Base-by-base conservation (phyloP, 64 coral and sea anemone genomes). In the Porites australiensis region DNA sequence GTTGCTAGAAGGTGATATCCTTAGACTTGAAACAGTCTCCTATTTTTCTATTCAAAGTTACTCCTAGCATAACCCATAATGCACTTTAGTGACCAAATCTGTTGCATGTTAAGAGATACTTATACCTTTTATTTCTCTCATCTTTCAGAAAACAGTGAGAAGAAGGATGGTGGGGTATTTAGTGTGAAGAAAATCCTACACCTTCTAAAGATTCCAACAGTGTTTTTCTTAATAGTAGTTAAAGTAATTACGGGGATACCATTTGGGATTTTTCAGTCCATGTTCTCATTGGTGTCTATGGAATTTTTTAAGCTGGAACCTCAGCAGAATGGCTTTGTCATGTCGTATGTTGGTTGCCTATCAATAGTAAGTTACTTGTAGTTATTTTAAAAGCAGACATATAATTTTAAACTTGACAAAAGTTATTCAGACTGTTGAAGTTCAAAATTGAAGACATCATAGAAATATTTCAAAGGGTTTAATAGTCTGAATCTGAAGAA, bases 181-280 rank as follows among this genome's bases (percentile, higher is more conserved):
- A 91, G 90, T 64, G 54, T 90, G 44, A 79, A 70, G 63, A 98
- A 95, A 82, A 93, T 98, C 47, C 44, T 88, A 82, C 88, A 91
- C 58, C 82, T 98, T 59, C 15, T 98, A 14, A 79, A 61, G 37
- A 88, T 85, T 16, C 88, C 87, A 8, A 82, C 91, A 57, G 97
- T 98, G 27, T 64, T 95, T 13, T 98, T 93, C 52, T 77, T 98
- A 50, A 87, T 96, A 68, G 43, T 88, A 3, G 77, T 98, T 4
- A 98, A 96, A 72, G 70, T 98, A 4, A 94, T 83, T 58, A 90
- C 94, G 13, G 97, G 94, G 8, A 45, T 98, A 8, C 97, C 97
- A 44, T 98, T 98, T 76, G 97, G 97, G 48, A 82, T 98, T 64
- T 98, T 98, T 54, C 97, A 98, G 55, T 98, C 97, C 10, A 98